A percentile compares a stretch with the other conserved stretches of the same genome.
Conservation (phyloP, 1,140 invertebrate genomes). For the Conus betulinus region DNA sequence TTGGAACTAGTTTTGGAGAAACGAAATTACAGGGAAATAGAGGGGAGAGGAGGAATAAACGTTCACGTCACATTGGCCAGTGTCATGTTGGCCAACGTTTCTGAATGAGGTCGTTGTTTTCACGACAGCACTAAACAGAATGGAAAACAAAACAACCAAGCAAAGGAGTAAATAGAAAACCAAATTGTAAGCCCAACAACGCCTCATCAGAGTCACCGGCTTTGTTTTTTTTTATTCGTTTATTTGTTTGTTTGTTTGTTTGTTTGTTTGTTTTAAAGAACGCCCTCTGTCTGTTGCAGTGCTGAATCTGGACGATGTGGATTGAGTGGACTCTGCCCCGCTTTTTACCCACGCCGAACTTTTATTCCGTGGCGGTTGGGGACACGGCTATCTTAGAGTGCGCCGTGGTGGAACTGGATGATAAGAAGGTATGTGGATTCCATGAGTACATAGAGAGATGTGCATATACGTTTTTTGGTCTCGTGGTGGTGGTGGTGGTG, state of each 20-base stretch:
- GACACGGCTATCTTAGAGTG: conserved; percentile 36
- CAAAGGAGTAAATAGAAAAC: not conserved
- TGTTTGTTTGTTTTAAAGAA: too few species aligned
- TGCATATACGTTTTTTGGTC: not conserved
- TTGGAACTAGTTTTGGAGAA: too few species aligned
- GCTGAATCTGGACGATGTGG: conserved; percentile 32
- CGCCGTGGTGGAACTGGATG: conserved; percentile 26
- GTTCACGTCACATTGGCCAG: too few species aligned
- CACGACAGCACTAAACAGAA: too few species aligned
- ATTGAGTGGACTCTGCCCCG: conserved; percentile 20
- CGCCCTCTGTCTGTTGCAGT: not conserved
- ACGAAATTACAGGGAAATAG: too few species aligned
- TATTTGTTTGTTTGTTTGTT: too few species aligned
- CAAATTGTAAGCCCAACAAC: not conserved
- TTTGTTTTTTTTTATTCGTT: too few species aligned
- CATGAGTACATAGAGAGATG: too few species aligned
- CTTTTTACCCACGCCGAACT: conserved; percentile 32
- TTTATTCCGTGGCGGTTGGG: conserved; percentile 30
- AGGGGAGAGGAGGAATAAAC: too few species aligned
- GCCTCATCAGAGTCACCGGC: not conserved
- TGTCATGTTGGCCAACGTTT: too few species aligned
- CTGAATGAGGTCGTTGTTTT: too few species aligned
- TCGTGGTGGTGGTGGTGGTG: not conserved
- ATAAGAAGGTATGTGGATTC: conserved; percentile 28
- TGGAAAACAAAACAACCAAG: too few species aligned